These are phyloP conservation scores for Vireo griseus DNA, from an alignment of 2,797 vertebrate genomes.

Conservation along the genomic window DNA sequence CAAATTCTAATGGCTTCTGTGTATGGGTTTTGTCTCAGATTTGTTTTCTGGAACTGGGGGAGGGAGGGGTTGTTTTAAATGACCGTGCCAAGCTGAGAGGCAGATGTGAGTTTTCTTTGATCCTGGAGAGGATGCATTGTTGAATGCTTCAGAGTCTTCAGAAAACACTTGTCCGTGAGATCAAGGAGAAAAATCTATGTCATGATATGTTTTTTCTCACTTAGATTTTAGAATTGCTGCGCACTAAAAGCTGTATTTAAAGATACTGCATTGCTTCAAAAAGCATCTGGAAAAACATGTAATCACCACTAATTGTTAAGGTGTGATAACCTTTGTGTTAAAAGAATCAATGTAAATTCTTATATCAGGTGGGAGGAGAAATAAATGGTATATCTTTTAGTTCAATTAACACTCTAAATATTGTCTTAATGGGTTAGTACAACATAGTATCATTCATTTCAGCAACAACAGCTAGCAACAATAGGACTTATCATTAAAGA, in stretches of 20 bases:
- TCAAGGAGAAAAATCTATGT: constrained; percentile 37
- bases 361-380: background rate
- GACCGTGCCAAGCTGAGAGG: constrained; percentile 31
- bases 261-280: constrained; percentile 30
- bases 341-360: constrained; percentile 1
- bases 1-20: background rate
- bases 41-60: background rate
- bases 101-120: constrained; percentile 61
- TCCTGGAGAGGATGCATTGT: constrained; percentile 29
- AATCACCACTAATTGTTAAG: constrained; percentile 41
- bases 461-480: background rate
- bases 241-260: background rate
- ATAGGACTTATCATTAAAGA: background rate
- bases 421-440: constrained; percentile 33
- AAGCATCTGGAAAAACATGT: constrained; percentile 53
- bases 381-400: constrained; percentile 25
- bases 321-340: background rate
- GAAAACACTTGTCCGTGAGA: constrained; percentile 18
- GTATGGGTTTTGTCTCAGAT: background rate
- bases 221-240: constrained; percentile 8
- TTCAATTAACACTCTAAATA: constrained; percentile 42
- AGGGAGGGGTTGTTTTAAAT: constrained; percentile 25
- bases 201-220: constrained; percentile 52
- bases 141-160: constrained; percentile 49
- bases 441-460: constrained; percentile 19